Conservation (phyloP, 64 coral and sea anemone genomes). For the Orbicella faveolata region DNA sequence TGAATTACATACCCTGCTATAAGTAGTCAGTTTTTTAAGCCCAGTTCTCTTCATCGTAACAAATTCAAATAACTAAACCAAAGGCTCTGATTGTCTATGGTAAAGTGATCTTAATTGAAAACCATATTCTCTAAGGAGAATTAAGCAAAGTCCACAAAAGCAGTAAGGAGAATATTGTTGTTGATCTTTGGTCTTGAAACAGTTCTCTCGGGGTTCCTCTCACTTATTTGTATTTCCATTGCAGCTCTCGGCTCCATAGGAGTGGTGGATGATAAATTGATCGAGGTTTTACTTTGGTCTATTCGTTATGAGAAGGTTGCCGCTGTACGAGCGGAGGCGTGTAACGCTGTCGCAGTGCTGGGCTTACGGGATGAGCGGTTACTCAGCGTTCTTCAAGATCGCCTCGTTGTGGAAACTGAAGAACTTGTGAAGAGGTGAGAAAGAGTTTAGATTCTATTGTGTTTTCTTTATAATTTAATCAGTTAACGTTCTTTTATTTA, state of each 20-base stretch:
- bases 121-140: no score
- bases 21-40: no score
- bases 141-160: no score
- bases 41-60: no score
- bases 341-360: constrained; percentile 85
- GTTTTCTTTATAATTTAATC: background rate
- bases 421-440: constrained; percentile 85
- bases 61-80: no score
- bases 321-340: constrained; percentile 97
- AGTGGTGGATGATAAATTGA: constrained; percentile 71
- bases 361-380: constrained; percentile 74
- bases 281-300: constrained; percentile 84
- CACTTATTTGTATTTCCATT: background rate
- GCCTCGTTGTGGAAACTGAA: constrained; percentile 93
- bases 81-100: no score
- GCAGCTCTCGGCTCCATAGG: constrained; percentile 81
- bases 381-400: constrained; percentile 87
- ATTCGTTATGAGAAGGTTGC: constrained; percentile 93
- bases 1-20: no score
- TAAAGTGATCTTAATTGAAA: no score
- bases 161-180: background rate
- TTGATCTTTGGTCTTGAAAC: background rate
- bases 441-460: constrained; percentile 48
- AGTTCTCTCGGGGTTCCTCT: background rate
- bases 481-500: no score